These are phyloP conservation scores for Hyppa rectilinea DNA, from an alignment of 2,888 invertebrate species.

Conservation along the genomic window DNA sequence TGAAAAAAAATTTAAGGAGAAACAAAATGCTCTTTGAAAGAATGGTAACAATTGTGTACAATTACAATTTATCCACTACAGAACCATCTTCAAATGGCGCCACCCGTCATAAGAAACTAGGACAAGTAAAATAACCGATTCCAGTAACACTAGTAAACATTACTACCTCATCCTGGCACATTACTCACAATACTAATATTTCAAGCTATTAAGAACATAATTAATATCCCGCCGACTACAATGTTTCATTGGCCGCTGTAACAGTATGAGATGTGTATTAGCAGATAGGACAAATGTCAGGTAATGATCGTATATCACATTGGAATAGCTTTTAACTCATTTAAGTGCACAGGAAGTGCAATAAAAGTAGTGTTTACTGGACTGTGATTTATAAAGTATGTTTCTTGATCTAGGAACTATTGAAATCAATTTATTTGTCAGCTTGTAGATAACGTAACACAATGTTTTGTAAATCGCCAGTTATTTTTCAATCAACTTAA, in stretches of 20 bases:
- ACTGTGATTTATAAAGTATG: conserved; percentile 15
- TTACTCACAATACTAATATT: conserved; percentile 51
- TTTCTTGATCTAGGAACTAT: conserved; percentile 5
- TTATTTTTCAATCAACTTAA: too few relatives aligned
- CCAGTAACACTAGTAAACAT: conserved; percentile 40
- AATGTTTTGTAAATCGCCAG: too few relatives aligned
- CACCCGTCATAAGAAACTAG: conserved; percentile 13
- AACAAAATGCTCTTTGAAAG: too few relatives aligned
- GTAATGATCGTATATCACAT: conserved; percentile 55
- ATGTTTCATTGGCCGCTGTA: conserved; percentile 46
- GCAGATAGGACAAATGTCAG: conserved; percentile 51
- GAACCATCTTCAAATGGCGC: not conserved
- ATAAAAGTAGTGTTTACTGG: conserved; percentile 46
- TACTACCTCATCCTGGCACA: conserved; percentile 27
- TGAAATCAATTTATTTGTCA: not conserved
- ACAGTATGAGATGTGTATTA: conserved; percentile 15
- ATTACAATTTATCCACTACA: not conserved
- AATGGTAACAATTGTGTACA: too few relatives aligned
- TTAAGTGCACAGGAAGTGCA: conserved; percentile 33
- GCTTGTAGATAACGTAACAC: too few relatives aligned
- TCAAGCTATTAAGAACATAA: conserved; percentile 58
- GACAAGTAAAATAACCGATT: conserved; percentile 29
- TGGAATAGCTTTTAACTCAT: conserved; percentile 36
- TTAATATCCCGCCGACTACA: conserved; percentile 53
- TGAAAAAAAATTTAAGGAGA: not conserved